Conservation (phyloP, 2,888 invertebrate species). For the Cosmia pyralina region DNA sequence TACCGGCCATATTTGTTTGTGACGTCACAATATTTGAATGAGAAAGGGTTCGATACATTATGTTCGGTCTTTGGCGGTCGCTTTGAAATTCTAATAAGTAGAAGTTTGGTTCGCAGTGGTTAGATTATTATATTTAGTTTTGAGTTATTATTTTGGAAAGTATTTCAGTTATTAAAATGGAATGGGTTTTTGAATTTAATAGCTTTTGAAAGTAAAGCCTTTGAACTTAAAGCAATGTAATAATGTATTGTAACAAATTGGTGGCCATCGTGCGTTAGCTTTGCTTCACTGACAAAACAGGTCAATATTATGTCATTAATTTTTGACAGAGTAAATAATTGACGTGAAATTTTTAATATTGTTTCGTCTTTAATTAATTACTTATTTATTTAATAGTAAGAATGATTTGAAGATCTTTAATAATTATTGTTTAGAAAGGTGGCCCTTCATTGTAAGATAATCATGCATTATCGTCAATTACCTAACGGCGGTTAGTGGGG, state of each 20-base stretch:
- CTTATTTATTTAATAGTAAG: too few relatives aligned
- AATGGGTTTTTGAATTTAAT: not conserved
- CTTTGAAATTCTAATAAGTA: slow-evolving; percentile 35
- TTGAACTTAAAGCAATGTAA: not conserved
- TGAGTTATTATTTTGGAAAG: slow-evolving; percentile 1
- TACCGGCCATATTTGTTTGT: slow-evolving; percentile 67
- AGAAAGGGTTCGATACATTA: slow-evolving; percentile 66
- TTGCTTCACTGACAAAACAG: not conserved
- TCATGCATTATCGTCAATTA: not conserved
- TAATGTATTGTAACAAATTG: not conserved
- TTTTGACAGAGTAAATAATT: too few relatives aligned
- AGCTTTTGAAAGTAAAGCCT: not conserved
- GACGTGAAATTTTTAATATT: not conserved
- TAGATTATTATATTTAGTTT: slow-evolving; percentile 25
- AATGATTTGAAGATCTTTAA: too few relatives aligned
- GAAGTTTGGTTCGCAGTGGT: slow-evolving; percentile 44
- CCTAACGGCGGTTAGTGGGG: not conserved
- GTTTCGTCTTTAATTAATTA: not conserved
- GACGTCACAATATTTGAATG: slow-evolving; percentile 71
- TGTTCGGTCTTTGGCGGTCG: slow-evolving; percentile 31
- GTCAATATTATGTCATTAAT: too few relatives aligned
- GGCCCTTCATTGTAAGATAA: not conserved
- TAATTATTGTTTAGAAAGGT: too few relatives aligned
- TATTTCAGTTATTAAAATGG: slow-evolving; percentile 1
- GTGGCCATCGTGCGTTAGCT: too few relatives aligned